Evolutionary conservation across 1,140 invertebrate species (phyloP).

Genomic region (Pseudomyrmex sp.): DNA sequence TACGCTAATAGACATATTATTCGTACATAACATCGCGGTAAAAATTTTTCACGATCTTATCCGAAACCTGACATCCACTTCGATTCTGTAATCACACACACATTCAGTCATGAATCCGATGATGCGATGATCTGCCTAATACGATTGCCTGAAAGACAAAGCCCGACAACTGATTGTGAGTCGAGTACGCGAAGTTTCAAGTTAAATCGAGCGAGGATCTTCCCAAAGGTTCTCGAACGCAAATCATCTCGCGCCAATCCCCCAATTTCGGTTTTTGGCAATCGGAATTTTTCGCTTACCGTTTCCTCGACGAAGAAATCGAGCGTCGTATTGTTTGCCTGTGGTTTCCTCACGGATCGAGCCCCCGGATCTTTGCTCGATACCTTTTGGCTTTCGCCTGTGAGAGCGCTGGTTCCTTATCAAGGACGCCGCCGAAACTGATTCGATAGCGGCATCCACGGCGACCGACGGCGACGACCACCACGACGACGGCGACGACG

Average conservation of each 20-base stretch:
- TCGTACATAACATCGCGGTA: background rate
- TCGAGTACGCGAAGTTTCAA: background rate
- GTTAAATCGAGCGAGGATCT: background rate
- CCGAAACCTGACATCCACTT: background rate
- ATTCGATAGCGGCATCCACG: constrained; percentile 27
- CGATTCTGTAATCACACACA: background rate
- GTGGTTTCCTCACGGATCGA: background rate
- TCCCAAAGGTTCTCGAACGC: background rate
- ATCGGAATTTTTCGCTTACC: constrained; percentile 15
- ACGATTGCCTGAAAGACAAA: constrained; percentile 3
- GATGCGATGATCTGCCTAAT: constrained; percentile 7
- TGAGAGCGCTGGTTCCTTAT: constrained; percentile 19
- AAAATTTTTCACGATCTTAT: background rate
- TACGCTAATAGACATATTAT: background rate
- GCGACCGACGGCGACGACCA: constrained; percentile 3
- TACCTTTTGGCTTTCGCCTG: background rate
- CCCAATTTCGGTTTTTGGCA: background rate
- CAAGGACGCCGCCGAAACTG: constrained; percentile 35
- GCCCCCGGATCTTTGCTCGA: background rate
- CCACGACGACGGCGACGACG: constrained; percentile 25
- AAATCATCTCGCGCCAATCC: background rate
- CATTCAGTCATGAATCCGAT: background rate
- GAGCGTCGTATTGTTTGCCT: background rate
- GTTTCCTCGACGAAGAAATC: background rate
- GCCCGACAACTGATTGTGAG: background rate